A percentile compares a stretch with the other conserved stretches of the same genome.
phyloP scores from a whole-genome alignment of 1,140 invertebrate genomes.

The Drosophila murphyi region DNA sequence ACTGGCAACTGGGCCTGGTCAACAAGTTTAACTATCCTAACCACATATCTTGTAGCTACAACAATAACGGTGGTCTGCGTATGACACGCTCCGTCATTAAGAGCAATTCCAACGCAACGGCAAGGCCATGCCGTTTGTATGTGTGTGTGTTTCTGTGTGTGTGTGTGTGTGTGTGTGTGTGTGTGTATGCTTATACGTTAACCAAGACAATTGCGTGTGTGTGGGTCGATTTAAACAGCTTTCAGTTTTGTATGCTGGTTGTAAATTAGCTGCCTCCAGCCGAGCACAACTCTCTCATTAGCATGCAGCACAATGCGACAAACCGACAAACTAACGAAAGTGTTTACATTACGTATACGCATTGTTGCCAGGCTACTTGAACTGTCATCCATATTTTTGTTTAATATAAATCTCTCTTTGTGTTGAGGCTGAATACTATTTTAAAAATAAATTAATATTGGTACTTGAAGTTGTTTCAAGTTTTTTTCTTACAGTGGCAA shows the following conservation, averaged over 20 bases:
- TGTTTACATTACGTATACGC: slow-evolving; percentile 61
- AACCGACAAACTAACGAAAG: slow-evolving; percentile 28
- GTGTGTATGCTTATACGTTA: slow-evolving; percentile 1
- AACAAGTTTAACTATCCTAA: slow-evolving; percentile 24
- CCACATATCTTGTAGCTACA: slow-evolving; percentile 25
- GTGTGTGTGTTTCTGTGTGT: slow-evolving; percentile 28
- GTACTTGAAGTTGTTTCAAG: too few species aligned
- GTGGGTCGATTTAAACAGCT: slow-evolving; percentile 11
- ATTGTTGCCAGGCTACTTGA: slow-evolving; percentile 24
- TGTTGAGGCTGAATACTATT: too few species aligned
- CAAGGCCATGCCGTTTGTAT: slow-evolving; percentile 61
- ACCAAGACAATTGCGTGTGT: slow-evolving; percentile 19
- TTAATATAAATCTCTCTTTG: too few species aligned
- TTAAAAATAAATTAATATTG: too few species aligned
- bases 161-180: slow-evolving; percentile 13
- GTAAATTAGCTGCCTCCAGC: slow-evolving; percentile 25
- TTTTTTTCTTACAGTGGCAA: too few species aligned
- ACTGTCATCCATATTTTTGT: too few species aligned
- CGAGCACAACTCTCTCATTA: slow-evolving; percentile 22
- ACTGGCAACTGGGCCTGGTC: not conserved
- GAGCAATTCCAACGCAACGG: slow-evolving; percentile 42
- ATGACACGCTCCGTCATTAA: slow-evolving; percentile 52
- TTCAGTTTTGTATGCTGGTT: slow-evolving; percentile 22
- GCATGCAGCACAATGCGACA: slow-evolving; percentile 28
- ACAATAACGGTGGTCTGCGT: slow-evolving; percentile 57